Evolutionary conservation across 2,113 vertebrate species (phyloP).

Genomic region (Taurulus bubalis): DNA sequence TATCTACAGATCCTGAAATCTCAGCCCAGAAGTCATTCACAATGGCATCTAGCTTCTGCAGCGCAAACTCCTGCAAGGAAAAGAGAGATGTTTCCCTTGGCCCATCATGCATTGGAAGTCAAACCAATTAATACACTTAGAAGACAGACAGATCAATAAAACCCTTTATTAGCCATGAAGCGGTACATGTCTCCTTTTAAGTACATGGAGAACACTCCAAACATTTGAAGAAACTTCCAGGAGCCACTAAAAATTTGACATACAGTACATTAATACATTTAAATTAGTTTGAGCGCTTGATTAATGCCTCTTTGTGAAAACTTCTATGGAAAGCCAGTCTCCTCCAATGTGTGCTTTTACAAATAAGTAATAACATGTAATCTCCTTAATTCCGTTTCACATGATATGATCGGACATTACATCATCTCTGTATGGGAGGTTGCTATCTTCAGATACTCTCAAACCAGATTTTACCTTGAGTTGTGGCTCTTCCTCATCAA

Average conservation of each 20-base stretch:
- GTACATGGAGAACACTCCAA: neutral
- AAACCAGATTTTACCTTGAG: constrained; percentile 88
- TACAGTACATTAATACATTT: neutral
- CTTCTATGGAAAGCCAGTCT: neutral
- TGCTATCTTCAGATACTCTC: neutral
- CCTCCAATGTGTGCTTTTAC: neutral
- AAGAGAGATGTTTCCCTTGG: neutral
- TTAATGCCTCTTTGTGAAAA: neutral
- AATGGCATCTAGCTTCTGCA: constrained; percentile 95
- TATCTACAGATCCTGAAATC: constrained; percentile 99
- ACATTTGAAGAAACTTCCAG: neutral
- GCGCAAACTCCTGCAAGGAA: constrained; percentile 92
- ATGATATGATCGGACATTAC: neutral
- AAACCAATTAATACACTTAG: neutral
- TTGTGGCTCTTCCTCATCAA: constrained; percentile 98
- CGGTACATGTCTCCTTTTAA: neutral
- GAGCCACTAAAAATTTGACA: neutral
- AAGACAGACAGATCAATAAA: neutral
- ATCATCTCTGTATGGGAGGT: neutral
- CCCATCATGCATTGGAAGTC: neutral
- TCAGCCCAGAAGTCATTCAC: constrained; percentile 99
- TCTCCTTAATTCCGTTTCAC: neutral
- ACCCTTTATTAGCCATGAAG: neutral
- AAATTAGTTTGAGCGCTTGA: neutral
- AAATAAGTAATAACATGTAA: neutral